A percentile compares a stretch with the other conserved stretches of the same genome.
phyloP scores from a whole-genome alignment of 1,140 invertebrate species.

The Aphaenogaster floridana region DNA sequence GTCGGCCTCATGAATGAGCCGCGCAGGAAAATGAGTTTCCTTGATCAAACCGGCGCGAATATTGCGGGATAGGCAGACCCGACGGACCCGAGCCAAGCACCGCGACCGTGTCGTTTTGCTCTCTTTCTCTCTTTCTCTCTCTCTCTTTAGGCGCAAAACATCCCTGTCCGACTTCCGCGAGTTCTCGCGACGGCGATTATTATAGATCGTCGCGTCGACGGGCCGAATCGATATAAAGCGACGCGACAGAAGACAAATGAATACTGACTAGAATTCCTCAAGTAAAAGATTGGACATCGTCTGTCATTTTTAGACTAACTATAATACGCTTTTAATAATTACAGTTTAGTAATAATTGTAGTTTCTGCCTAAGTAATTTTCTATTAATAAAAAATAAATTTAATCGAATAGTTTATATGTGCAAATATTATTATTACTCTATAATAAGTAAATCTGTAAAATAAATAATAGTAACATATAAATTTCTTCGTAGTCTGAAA shows the following conservation, averaged over 20 bases:
- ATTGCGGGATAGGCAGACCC: conserved; percentile 27
- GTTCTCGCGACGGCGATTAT: conserved; percentile 32
- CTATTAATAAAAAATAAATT: too few relatives aligned
- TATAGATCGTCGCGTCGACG: conserved; percentile 50
- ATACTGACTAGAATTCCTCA: neutral
- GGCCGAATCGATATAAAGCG: conserved; percentile 19
- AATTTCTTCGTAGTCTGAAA: too few relatives aligned
- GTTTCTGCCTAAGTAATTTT: too few relatives aligned
- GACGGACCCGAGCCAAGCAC: conserved; percentile 54
- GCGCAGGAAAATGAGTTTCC: conserved; percentile 52
- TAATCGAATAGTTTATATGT: too few relatives aligned
- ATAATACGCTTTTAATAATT: too few relatives aligned
- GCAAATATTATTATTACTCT: too few relatives aligned
- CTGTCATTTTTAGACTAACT: too few relatives aligned
- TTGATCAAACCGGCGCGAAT: conserved; percentile 37
- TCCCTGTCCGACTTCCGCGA: conserved; percentile 30
- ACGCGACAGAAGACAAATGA: neutral
- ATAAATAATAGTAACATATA: too few relatives aligned
- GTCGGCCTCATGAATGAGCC: conserved; percentile 69
- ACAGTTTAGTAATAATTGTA: too few relatives aligned
- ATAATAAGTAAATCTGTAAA: too few relatives aligned
- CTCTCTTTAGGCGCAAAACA: conserved; percentile 20
- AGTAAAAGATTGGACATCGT: too few relatives aligned
- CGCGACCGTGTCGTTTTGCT: neutral
- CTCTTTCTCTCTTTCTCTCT: neutral